Evolutionary conservation across 2,888 invertebrate genomes (phyloP), one percentile per base, ranked within the genome.

Genomic region (Brenthis ino): DNA sequence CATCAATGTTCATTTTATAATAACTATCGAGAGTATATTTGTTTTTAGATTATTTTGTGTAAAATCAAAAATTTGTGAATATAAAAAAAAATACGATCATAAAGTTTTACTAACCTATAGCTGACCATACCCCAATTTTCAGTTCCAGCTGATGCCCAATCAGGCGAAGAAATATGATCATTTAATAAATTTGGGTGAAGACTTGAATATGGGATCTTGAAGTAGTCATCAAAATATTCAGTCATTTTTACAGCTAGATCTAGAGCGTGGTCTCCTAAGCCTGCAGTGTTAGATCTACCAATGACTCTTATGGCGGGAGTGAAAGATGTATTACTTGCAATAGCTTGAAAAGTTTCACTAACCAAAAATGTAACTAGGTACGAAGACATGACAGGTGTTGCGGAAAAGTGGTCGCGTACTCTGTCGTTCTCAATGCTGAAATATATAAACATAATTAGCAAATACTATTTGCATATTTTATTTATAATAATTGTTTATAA

Each of bases 301-400:
- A 93, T 92, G 13, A 93, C 87, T 64, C 92, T 88, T 58, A 93
- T 81, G 6, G 91, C 78, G 3, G 91, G 91, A 6, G 68, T 78
- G 57, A 86, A 83, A 1, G 85, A 77, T 0, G 74, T 80, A 51
- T 91, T 78, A 72, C 89, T 75, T 6, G 92, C 91, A 3, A 93
- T 86, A 0, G 91, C 87, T 74, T 76, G 74, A 72, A 93, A 92
- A 0, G 85, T 81, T 72, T 93, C 93, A 68, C 93, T 93, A 28
- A 98, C 95, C 0, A 97, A 94, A 82, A 98, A 96, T 0, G 98
- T 98, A 0, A 98, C 94, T 5, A 98, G 90, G 80, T 98, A 98
- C 0, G 97, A 96, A 3, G 97, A 96, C 96, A 98, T 97, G 67
- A 81, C 83, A 0, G 95, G 95, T 0, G 95, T 95, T 54, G 89